Evolutionary conservation across 2,888 invertebrate genomes (phyloP).

Genomic region (Hyppa rectilinea): DNA sequence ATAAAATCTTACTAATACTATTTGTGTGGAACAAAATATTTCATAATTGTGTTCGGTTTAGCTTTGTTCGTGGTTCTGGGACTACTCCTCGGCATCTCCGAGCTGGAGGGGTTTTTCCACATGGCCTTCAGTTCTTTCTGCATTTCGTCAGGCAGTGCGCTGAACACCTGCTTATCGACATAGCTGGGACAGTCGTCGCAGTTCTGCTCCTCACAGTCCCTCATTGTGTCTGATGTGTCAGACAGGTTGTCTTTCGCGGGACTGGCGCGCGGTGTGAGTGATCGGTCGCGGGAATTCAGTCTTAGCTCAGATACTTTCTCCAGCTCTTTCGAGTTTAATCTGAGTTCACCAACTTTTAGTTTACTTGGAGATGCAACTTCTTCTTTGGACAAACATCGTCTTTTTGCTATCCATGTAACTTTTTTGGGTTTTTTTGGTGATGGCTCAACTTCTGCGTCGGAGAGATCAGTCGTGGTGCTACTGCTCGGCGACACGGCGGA

Average conservation of each 20-base stretch:
- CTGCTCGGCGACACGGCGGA: constrained; percentile 87
- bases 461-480: constrained; percentile 91
- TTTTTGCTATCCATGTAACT: constrained; percentile 88
- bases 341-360: constrained; percentile 92
- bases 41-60: constrained; percentile 92
- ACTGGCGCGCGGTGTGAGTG: constrained; percentile 86
- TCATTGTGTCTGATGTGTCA: constrained; percentile 84
- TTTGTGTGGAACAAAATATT: constrained; percentile 93
- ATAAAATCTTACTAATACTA: constrained; percentile 90
- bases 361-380: constrained; percentile 93
- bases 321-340: constrained; percentile 92
- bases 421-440: constrained; percentile 93
- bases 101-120: constrained; percentile 90
- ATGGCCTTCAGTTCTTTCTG: constrained; percentile 94
- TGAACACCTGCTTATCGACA: constrained; percentile 93
- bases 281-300: constrained; percentile 85
- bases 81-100: constrained; percentile 83
- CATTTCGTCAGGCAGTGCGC: constrained; percentile 93
- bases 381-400: constrained; percentile 86
- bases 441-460: constrained; percentile 93
- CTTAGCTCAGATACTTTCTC: constrained; percentile 89
- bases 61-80: constrained; percentile 89
- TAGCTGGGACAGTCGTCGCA: constrained; percentile 92
- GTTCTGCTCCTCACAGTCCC: constrained; percentile 81
- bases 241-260: constrained; percentile 86